phyloP scores from a whole-genome alignment of 2,888 invertebrate species.

The Chalcosyrphus nemorum region DNA sequence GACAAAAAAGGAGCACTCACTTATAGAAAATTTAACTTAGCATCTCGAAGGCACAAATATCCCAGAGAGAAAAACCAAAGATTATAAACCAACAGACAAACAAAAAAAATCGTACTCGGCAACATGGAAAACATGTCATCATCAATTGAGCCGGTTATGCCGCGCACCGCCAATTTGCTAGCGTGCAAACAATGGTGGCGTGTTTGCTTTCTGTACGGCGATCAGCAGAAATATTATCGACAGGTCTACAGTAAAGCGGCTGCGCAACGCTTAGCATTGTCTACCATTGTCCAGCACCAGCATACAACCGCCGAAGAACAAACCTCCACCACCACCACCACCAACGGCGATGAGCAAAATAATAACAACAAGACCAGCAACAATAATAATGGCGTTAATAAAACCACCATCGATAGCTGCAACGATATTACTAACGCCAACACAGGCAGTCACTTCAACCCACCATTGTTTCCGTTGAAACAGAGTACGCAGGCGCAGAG shows the following conservation, averaged over 20 bases:
- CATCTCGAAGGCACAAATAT: slow-evolving; percentile 29
- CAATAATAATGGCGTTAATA: slow-evolving; percentile 64
- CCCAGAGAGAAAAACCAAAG: slow-evolving; percentile 60
- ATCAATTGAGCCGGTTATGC: slow-evolving; percentile 80
- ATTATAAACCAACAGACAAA: slow-evolving; percentile 66
- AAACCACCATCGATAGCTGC: slow-evolving; percentile 60
- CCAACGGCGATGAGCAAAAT: slow-evolving; percentile 75
- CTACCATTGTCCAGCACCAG: slow-evolving; percentile 73
- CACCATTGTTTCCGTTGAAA: slow-evolving; percentile 73
- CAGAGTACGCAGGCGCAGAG: slow-evolving; percentile 65
- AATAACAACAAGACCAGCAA: slow-evolving; percentile 72
- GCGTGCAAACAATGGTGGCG: slow-evolving; percentile 96
- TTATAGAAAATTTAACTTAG: slow-evolving; percentile 29
- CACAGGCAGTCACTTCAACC: slow-evolving; percentile 62
- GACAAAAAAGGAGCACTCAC: slow-evolving; percentile 45
- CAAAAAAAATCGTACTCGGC: slow-evolving; percentile 64
- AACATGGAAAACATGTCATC: slow-evolving; percentile 79
- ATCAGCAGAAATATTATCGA: slow-evolving; percentile 92
- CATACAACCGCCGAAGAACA: slow-evolving; percentile 54
- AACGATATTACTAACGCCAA: slow-evolving; percentile 66
- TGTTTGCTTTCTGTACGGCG: slow-evolving; percentile 93
- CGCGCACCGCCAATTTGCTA: slow-evolving; percentile 87
- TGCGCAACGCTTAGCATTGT: slow-evolving; percentile 83
- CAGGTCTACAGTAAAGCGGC: slow-evolving; percentile 87
- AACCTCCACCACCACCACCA: slow-evolving; percentile 57